Evolutionary conservation across 2,888 invertebrate genomes (phyloP).

Genomic region (Erebia aethiops): DNA sequence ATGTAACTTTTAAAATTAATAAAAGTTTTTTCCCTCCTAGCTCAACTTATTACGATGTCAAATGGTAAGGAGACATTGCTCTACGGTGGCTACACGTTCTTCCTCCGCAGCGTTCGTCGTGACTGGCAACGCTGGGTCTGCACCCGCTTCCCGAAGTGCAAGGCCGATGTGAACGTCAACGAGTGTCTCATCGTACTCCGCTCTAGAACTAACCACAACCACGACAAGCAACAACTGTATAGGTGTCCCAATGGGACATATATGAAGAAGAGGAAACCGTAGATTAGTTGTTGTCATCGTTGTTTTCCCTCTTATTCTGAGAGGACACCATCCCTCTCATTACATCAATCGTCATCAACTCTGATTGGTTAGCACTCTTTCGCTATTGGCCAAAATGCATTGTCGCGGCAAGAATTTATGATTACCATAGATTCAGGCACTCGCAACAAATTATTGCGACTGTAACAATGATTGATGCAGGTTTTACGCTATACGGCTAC

Average conservation of each 20-base stretch:
- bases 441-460: too few relatives aligned
- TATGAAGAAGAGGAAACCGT: conserved; percentile 33
- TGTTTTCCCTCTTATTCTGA: too few relatives aligned
- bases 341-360: too few relatives aligned
- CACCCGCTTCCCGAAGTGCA: conserved; percentile 48
- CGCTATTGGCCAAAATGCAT: too few relatives aligned
- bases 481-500: too few relatives aligned
- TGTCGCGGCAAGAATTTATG: too few relatives aligned
- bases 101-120: conserved; percentile 37
- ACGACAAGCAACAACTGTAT: conserved; percentile 36
- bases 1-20: background rate
- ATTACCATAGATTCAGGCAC: too few relatives aligned
- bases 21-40: conserved; percentile 28
- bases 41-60: conserved; percentile 32
- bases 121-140: conserved; percentile 45
- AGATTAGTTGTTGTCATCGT: too few relatives aligned
- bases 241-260: conserved; percentile 43
- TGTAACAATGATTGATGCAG: too few relatives aligned
- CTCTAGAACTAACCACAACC: conserved; percentile 41
- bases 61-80: conserved; percentile 41
- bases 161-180: conserved; percentile 41
- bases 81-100: conserved; percentile 46
- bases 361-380: too few relatives aligned
- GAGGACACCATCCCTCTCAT: too few relatives aligned
- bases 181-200: conserved; percentile 29